Evolutionary conservation across 2,888 invertebrate genomes (phyloP), one percentile per base, ranked within the genome.

Genomic region (Candidula unifasciata): DNA sequence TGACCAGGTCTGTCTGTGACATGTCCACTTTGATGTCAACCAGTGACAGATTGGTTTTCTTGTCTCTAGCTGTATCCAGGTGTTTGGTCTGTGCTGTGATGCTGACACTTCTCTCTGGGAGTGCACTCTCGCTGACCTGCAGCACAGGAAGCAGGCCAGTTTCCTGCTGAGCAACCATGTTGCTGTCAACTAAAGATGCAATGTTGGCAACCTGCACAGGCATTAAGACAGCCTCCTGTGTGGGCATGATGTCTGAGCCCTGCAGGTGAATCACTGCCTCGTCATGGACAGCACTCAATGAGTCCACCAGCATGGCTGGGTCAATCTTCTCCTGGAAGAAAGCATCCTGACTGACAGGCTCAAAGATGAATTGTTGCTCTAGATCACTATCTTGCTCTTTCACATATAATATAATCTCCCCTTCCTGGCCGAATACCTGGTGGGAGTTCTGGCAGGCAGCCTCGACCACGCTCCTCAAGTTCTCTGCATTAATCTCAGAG

Each of bases 401-500:
- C 30, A 85, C 80, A 69, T 85, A 85, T 5, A 85, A 57, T 30
- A 85, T 74, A 35, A 85, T 85, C 30, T 85, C 85, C 30, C 85
- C 85, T 37, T 77, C 64, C 27, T 80, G 77, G 60, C 54, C 77
- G 27, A 80, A 80, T 3, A 77, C 68, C 37, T 85, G 81, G n/a
- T 80, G 74, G 13, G 85, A 85, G 69, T 54, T 80, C 81, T 85
- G 85, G 21, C 73, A 80, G 6, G 80, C 85, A 44, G 85, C 85
- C 33, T 85, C 74, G 30, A 85, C 85, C 60, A 80, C 81, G 69
- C 77, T 80, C 33, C 80, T 80, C 52, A 85, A 30, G 52, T 68
- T 85, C 69, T 85, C 85, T 18, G 80, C 85, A 77, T 80, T 85
- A 18, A 85, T 77, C 52, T 85, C 85, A 52, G 80, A 80, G 13